Evolutionary conservation across 1,140 invertebrate species (phyloP).

Genomic region (Phenacoccus solenopsis): DNA sequence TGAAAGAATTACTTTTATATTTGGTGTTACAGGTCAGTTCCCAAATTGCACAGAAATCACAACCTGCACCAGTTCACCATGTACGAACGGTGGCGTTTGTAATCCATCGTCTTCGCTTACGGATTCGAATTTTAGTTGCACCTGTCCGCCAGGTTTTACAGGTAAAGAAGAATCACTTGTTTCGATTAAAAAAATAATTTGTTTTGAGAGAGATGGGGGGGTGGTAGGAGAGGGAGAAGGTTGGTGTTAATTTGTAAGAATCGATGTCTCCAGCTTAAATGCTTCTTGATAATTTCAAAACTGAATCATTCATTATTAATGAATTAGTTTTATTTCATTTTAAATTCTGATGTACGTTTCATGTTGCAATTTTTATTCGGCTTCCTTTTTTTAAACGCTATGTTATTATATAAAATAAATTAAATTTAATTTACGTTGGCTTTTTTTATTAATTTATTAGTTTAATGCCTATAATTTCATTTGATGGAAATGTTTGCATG

Average conservation of each 20-base stretch:
- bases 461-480: not conserved
- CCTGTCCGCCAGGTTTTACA: slow-evolving; percentile 54
- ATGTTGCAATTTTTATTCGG: not conserved
- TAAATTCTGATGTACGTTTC: not conserved
- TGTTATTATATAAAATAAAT: no score
- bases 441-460: not conserved
- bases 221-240: no score
- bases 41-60: slow-evolving; percentile 18
- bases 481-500: slow-evolving; percentile 15
- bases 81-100: slow-evolving; percentile 48
- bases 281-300: no score
- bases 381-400: not conserved
- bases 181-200: no score
- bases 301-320: not conserved
- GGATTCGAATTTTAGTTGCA: slow-evolving; percentile 60
- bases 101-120: slow-evolving; percentile 37
- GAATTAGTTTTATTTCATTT: not conserved
- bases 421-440: no score
- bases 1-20: slow-evolving; percentile 19
- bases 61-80: slow-evolving; percentile 35
- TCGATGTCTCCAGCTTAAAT: no score
- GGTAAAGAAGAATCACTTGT: slow-evolving; percentile 35
- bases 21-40: slow-evolving; percentile 8
- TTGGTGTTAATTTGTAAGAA: no score
- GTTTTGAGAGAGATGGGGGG: no score